These are phyloP conservation scores for Tanytarsus gracilentus DNA, from an alignment of 2,888 invertebrate genomes.

Conservation along the genomic window DNA sequence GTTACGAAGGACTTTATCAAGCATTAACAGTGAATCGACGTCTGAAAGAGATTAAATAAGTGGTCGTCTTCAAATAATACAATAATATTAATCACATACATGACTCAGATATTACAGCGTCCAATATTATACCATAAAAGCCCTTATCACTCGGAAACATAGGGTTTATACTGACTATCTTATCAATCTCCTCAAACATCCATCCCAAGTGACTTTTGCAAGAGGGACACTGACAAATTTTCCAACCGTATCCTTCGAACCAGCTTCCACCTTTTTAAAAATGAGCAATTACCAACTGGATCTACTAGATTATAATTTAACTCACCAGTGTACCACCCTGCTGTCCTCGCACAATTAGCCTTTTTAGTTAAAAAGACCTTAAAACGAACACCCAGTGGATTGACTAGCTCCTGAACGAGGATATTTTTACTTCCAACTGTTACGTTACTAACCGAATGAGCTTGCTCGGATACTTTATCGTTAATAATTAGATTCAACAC, in stretches of 20 bases:
- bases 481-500: conserved; percentile 11
- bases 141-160: conserved; percentile 36
- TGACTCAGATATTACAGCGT: conserved; percentile 38
- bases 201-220: conserved; percentile 55
- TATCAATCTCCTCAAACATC: conserved; percentile 47
- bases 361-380: conserved; percentile 47
- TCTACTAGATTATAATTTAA: conserved; percentile 21
- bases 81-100: conserved; percentile 33
- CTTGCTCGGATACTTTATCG: conserved; percentile 43
- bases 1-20: conserved; percentile 12
- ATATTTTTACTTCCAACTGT: conserved; percentile 47
- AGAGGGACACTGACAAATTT: conserved; percentile 51
- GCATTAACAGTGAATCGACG: conserved; percentile 25
- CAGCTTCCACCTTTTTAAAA: conserved; percentile 49
- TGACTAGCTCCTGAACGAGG: conserved; percentile 49
- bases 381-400: conserved; percentile 49
- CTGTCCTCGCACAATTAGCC: conserved; percentile 46
- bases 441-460: conserved; percentile 44
- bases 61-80: background rate
- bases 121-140: conserved; percentile 39
- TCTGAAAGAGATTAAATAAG: conserved; percentile 25
- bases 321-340: conserved; percentile 36
- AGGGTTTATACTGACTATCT: conserved; percentile 34
- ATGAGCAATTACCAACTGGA: conserved; percentile 26
- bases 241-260: conserved; percentile 59